Percentiles rank a stretch among this genome's conserved stretches.
These are phyloP conservation scores for Strigops habroptila DNA, from an alignment of 2,113 vertebrate species.

Conservation along the genomic window DNA sequence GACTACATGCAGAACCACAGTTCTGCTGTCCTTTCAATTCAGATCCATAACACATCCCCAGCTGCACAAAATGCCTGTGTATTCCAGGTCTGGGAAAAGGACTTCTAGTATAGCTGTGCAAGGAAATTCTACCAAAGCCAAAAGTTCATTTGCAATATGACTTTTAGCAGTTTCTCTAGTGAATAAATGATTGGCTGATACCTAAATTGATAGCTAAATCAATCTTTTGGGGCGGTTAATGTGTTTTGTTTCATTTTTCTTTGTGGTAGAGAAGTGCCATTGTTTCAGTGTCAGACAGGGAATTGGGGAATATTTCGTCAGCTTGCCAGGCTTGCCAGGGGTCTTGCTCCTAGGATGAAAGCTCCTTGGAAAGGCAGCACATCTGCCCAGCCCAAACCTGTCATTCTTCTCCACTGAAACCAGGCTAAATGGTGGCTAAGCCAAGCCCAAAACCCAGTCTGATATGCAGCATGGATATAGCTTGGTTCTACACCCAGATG, in stretches of 20 bases:
- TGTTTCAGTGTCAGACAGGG: neutral
- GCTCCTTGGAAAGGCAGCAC: neutral
- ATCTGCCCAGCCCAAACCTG: rapidly evolving
- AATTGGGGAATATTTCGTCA: neutral
- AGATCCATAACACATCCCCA: neutral
- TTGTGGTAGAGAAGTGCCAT: neutral
- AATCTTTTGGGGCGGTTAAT: neutral
- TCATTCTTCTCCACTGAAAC: neutral
- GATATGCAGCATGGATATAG: neutral
- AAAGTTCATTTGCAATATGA: neutral
- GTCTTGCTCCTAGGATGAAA: neutral
- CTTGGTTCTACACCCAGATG: neutral
- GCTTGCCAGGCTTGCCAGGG: neutral
- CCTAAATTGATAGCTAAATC: neutral
- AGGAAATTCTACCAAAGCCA: neutral
- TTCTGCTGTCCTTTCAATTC: neutral
- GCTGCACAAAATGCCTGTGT: neutral
- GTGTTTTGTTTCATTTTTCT: neutral
- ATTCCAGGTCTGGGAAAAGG: neutral
- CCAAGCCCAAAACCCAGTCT: neutral
- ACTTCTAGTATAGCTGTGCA: neutral
- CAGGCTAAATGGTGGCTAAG: neutral
- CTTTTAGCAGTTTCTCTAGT: neutral
- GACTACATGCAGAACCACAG: neutral
- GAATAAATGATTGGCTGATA: neutral